These are phyloP conservation scores for Poeciliopsis presidionis DNA, from an alignment of 2,797 vertebrate species.

Conservation along the genomic window DNA sequence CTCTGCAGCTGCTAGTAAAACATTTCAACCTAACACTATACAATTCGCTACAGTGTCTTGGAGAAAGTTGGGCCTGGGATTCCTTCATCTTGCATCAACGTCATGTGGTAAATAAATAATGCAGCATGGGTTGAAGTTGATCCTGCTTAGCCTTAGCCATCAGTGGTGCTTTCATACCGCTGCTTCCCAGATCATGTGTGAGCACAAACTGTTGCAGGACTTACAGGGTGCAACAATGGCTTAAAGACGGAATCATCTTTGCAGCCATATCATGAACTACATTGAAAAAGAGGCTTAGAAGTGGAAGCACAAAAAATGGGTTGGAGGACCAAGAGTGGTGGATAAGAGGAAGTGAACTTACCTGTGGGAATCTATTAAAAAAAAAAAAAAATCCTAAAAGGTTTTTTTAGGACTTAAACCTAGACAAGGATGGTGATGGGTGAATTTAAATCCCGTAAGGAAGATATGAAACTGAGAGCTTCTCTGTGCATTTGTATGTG, in stretches of 20 bases:
- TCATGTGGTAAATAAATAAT: conserved; percentile 1
- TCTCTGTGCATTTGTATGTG: conserved; percentile 21
- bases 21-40: not conserved
- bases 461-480: not conserved
- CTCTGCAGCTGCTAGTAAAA: not conserved
- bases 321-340: no score
- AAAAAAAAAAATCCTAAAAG: not conserved
- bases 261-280: not conserved
- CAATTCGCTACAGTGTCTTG: not conserved
- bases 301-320: not conserved
- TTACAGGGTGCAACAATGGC: conserved; percentile 5
- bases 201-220: not conserved
- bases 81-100: not conserved
- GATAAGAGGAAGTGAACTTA: not conserved
- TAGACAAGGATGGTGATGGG: not conserved
- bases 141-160: not conserved
- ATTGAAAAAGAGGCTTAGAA: not conserved
- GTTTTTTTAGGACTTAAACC: not conserved
- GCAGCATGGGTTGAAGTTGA: not conserved
- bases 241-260: not conserved
- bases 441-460: conserved; percentile 21
- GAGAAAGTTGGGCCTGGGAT: not conserved
- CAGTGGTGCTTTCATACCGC: not conserved
- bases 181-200: not conserved
- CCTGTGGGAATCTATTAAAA: not conserved